A percentile compares a stretch with the other conserved stretches of the same genome.
These are phyloP conservation scores for Falco peregrinus DNA, from an alignment of 2,797 vertebrate species.

Conservation along the genomic window DNA sequence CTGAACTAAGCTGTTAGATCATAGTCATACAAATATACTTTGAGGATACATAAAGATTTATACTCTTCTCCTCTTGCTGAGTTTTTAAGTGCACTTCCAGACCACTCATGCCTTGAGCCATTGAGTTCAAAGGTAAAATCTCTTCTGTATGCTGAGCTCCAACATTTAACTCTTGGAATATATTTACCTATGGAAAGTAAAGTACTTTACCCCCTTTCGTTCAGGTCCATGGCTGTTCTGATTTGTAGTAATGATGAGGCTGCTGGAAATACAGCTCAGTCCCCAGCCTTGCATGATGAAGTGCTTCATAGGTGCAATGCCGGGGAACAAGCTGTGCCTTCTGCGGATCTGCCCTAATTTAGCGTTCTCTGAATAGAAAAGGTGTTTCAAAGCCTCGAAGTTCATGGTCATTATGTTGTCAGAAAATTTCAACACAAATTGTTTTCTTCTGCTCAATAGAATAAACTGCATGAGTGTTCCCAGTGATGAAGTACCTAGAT, in stretches of 20 bases:
- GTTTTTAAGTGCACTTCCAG: not conserved
- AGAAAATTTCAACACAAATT: not conserved
- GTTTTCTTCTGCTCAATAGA: not conserved
- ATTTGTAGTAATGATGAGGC: not conserved
- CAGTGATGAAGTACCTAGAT: not conserved
- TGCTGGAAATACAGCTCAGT: not conserved
- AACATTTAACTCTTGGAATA: not conserved
- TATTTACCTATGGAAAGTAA: not conserved
- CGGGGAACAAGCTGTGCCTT: not conserved
- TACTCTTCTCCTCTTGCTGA: not conserved
- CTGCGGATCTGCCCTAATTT: not conserved
- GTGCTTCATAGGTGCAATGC: not conserved
- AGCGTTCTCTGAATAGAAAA: not conserved
- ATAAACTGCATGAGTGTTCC: not conserved
- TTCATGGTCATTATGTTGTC: not conserved
- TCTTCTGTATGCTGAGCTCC: not conserved
- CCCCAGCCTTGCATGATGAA: not conserved
- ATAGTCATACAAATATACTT: not conserved
- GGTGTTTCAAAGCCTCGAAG: not conserved
- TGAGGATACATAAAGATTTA: not conserved
- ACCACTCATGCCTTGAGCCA: not conserved
- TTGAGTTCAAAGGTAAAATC: not conserved
- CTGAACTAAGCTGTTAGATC: not conserved
- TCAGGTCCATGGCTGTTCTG: not conserved
- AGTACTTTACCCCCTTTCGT: not conserved